phyloP scores from a whole-genome alignment of 2,888 invertebrate species.

The Neoitamus cyanurus region DNA sequence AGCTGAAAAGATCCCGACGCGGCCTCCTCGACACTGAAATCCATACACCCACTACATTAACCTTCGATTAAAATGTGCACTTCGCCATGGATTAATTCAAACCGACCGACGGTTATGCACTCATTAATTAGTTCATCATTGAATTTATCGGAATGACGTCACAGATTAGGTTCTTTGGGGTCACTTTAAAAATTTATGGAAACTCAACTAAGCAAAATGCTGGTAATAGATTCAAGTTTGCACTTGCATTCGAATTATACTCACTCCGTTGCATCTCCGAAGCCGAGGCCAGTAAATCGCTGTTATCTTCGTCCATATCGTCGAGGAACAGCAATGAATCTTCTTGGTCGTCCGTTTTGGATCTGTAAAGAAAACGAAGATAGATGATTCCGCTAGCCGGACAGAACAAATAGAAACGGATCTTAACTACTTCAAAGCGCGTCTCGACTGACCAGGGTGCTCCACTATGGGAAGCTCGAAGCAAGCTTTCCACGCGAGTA shows the following conservation, averaged over 20 bases:
- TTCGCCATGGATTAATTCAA: background rate
- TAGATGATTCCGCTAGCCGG: background rate
- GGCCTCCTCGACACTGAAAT: background rate
- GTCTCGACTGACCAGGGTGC: conserved; percentile 20
- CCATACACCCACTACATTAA: background rate
- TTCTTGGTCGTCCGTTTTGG: conserved; percentile 26
- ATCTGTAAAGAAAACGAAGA: conserved; percentile 15
- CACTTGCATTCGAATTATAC: conserved; percentile 48
- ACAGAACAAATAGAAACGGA: background rate
- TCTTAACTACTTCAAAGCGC: conserved; percentile 7
- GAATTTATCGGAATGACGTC: background rate
- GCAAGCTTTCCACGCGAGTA: conserved; percentile 12
- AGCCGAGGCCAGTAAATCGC: conserved; percentile 65
- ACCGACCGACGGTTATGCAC: background rate
- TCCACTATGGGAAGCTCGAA: background rate
- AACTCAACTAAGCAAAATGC: background rate
- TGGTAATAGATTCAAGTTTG: background rate
- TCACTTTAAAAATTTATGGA: background rate
- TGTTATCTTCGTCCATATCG: conserved; percentile 63
- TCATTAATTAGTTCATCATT: background rate
- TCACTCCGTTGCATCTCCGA: conserved; percentile 64
- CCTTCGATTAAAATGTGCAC: background rate
- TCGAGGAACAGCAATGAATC: background rate
- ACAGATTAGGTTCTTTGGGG: background rate
- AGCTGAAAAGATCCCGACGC: background rate